Evolutionary conservation across 2,113 vertebrate genomes (phyloP).

Genomic region (Micromys minutus): DNA sequence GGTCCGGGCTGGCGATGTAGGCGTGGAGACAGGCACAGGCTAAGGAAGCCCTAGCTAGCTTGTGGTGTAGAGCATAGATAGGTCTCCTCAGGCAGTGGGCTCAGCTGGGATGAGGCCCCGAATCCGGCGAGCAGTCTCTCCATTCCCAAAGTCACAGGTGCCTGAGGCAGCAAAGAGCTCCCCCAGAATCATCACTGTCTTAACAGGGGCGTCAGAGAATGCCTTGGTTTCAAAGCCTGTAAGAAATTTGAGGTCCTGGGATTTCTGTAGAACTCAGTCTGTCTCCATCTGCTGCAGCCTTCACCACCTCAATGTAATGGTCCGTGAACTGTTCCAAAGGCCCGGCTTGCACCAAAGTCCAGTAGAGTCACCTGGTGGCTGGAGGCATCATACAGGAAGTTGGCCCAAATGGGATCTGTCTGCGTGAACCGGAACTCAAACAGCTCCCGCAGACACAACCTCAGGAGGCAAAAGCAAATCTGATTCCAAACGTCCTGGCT

Average conservation of each 20-base stretch:
- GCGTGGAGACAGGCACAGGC: constrained; percentile 92
- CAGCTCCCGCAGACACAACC: constrained; percentile 91
- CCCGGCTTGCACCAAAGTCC: constrained; percentile 93
- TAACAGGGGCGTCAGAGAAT: constrained; percentile 90
- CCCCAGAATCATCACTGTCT: constrained; percentile 94
- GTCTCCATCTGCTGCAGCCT: constrained; percentile 91
- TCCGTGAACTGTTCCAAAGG: constrained; percentile 91
- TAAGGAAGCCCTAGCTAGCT: constrained; percentile 95
- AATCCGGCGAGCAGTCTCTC: constrained; percentile 90
- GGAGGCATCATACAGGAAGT: constrained; percentile 92
- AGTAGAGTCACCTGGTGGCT: constrained; percentile 90
- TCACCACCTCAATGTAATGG: constrained; percentile 94
- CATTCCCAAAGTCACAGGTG: constrained; percentile 90
- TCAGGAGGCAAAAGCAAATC: constrained; percentile 91
- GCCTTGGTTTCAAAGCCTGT: constrained; percentile 94
- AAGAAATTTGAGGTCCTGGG: constrained; percentile 91
- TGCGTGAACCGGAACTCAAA: constrained; percentile 97
- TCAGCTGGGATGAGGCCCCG: constrained; percentile 90
- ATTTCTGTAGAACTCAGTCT: constrained; percentile 90
- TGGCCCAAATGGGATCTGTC: constrained; percentile 96
- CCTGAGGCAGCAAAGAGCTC: constrained; percentile 89
- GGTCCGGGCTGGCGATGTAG: constrained; percentile 87
- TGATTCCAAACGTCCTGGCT: constrained; percentile 91
- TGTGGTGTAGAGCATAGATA: constrained; percentile 95
- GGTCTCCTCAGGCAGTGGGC: constrained; percentile 92